A percentile compares a stretch with the other conserved stretches of the same genome.
Conservation (phyloP, 2,113 vertebrate species). For the rat (Rattus norvegicus) region DNA sequence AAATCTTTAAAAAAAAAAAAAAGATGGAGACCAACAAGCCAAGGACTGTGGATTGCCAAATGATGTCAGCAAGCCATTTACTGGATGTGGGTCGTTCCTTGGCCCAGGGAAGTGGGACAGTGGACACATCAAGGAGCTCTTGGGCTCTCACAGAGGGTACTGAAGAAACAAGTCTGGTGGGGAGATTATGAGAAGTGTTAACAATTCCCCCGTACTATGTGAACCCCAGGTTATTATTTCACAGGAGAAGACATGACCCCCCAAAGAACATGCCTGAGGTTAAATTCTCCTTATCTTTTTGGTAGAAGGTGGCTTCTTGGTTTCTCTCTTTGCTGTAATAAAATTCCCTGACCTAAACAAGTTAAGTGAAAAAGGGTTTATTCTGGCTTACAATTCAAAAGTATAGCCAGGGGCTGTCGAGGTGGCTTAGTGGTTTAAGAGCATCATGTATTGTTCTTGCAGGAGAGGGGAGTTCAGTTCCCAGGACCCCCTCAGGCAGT, state of each 20-base stretch:
- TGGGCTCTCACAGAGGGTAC: background rate
- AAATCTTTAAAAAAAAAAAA: too few species aligned
- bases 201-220: rapidly evolving
- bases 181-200: background rate
- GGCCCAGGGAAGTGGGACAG: background rate
- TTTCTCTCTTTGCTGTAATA: background rate
- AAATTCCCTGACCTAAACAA: background rate
- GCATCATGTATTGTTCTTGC: background rate
- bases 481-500: background rate
- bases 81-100: background rate
- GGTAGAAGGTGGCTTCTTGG: background rate
- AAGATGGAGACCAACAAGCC: background rate
- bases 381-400: background rate
- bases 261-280: background rate
- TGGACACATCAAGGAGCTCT: rapidly evolving
- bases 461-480: background rate
- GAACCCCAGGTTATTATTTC: background rate
- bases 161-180: too few species aligned
- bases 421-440: background rate
- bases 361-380: background rate
- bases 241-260: rapidly evolving
- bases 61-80: background rate
- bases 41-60: background rate
- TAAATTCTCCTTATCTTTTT: background rate
- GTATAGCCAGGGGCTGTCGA: background rate